Evolutionary conservation across 2,797 vertebrate genomes (phyloP).

Genomic region (Babyrousa celebensis): DNA sequence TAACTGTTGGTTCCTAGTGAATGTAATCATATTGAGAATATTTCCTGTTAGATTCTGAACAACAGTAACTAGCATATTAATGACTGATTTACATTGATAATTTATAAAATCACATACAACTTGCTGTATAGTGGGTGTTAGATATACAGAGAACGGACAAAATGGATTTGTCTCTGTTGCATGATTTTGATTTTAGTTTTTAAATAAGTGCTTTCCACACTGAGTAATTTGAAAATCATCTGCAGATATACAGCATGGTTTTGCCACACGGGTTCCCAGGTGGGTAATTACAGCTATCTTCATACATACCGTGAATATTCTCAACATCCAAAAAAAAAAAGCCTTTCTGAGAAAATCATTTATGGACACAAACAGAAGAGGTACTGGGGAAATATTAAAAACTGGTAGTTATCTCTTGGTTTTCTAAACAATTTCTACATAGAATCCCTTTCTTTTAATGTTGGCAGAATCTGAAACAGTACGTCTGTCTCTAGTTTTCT

Average conservation of each 20-base stretch:
- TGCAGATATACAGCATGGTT: background rate
- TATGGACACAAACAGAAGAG: background rate
- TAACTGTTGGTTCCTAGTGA: background rate
- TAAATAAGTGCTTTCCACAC: constrained; percentile 56
- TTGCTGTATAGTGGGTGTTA: constrained; percentile 51
- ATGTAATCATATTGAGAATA: constrained; percentile 6
- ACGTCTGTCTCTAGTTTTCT: background rate
- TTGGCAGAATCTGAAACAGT: background rate
- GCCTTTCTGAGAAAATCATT: constrained; percentile 4
- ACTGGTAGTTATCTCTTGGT: constrained; percentile 28
- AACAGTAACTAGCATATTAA: constrained; percentile 33
- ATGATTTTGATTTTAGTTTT: constrained; percentile 50
- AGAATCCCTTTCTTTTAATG: constrained; percentile 21
- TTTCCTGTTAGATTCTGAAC: background rate
- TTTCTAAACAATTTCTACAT: constrained; percentile 18
- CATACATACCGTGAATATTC: constrained; percentile 13
- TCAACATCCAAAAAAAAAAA: background rate
- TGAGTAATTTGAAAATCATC: constrained; percentile 49
- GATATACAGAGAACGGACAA: constrained; percentile 23
- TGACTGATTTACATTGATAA: constrained; percentile 31
- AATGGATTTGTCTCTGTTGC: constrained; percentile 62
- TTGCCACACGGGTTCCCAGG: background rate
- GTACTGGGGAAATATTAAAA: background rate
- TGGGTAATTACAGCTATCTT: constrained; percentile 36
- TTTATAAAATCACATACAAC: constrained; percentile 52